Percentiles rank a stretch among this genome's conserved stretches.
phyloP scores from a whole-genome alignment of 2,113 vertebrate species.

The Ciconia boyciana region DNA sequence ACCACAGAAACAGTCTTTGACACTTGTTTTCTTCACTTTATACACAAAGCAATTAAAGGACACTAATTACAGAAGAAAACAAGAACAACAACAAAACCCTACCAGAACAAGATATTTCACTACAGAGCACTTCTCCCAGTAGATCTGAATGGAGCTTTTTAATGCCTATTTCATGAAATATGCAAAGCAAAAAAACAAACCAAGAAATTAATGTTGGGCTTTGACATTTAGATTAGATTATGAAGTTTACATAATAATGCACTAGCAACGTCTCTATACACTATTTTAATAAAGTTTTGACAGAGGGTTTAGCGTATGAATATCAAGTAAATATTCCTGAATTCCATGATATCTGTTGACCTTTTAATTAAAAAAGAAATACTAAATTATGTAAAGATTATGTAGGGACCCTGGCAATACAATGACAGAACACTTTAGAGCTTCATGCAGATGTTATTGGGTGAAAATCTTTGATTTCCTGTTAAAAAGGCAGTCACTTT shows the following conservation, averaged over 20 bases:
- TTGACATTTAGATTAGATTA: conserved; percentile 26
- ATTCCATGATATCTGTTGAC: conserved; percentile 20
- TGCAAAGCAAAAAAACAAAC: not conserved
- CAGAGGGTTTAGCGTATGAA: conserved; percentile 7
- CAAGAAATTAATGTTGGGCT: not conserved
- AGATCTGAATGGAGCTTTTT: not conserved
- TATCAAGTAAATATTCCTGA: conserved; percentile 60
- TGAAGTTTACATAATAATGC: not conserved
- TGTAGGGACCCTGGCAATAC: not conserved
- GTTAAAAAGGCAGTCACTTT: not conserved
- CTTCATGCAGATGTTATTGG: not conserved
- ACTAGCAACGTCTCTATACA: not conserved
- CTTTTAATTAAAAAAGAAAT: conserved; percentile 63
- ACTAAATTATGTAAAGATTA: not conserved
- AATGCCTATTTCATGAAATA: not conserved
- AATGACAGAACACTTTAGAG: not conserved
- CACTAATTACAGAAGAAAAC: not conserved
- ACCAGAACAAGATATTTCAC: not conserved
- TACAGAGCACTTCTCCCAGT: not conserved
- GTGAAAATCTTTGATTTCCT: not conserved
- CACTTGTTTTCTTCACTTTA: not conserved
- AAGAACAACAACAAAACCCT: not conserved
- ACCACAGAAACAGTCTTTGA: not conserved
- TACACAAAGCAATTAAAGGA: not conserved
- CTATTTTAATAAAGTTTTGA: conserved; percentile 29